Conservation (phyloP, 2,888 invertebrate species). For the Brenthis hecate region DNA sequence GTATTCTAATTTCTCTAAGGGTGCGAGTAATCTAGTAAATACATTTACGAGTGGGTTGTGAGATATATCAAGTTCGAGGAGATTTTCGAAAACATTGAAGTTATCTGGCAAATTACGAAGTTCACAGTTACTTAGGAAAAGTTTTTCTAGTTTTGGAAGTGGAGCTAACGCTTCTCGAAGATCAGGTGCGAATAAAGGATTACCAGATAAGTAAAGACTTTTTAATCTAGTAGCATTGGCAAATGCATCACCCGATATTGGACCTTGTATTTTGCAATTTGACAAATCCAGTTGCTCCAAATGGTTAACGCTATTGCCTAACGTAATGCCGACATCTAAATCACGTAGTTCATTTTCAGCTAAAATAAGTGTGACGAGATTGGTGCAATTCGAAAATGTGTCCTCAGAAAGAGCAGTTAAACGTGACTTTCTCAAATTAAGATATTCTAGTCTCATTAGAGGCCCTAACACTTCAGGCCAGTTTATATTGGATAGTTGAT, state of each 20-base stretch:
- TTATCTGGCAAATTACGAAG: conserved; percentile 85
- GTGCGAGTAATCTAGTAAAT: conserved; percentile 84
- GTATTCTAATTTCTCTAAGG: conserved; percentile 85
- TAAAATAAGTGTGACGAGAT: conserved; percentile 84
- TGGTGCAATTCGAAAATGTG: conserved; percentile 85
- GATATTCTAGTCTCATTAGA: conserved; percentile 83
- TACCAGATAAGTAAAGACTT: conserved; percentile 85
- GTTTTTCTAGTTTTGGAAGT: conserved; percentile 84
- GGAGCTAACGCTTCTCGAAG: conserved; percentile 85
- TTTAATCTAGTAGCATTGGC: conserved; percentile 85
- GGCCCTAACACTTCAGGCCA: conserved; percentile 85
- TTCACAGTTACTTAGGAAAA: conserved; percentile 86
- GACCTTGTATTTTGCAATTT: conserved; percentile 85
- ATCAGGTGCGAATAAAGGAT: conserved; percentile 86
- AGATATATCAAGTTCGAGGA: conserved; percentile 87
- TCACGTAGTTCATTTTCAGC: conserved; percentile 85
- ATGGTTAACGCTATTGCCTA: conserved; percentile 85
- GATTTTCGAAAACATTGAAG: conserved; percentile 84
- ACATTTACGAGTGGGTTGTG: conserved; percentile 87
- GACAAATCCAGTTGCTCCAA: conserved; percentile 86
- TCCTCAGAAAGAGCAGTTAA: conserved; percentile 84
- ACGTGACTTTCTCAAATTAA: conserved; percentile 84
- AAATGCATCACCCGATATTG: conserved; percentile 86
- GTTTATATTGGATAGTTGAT: conserved; percentile 79
- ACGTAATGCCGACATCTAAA: conserved; percentile 84